Conservation (phyloP, 2,797 vertebrate species). For the Phrynocephalus forsythii region DNA sequence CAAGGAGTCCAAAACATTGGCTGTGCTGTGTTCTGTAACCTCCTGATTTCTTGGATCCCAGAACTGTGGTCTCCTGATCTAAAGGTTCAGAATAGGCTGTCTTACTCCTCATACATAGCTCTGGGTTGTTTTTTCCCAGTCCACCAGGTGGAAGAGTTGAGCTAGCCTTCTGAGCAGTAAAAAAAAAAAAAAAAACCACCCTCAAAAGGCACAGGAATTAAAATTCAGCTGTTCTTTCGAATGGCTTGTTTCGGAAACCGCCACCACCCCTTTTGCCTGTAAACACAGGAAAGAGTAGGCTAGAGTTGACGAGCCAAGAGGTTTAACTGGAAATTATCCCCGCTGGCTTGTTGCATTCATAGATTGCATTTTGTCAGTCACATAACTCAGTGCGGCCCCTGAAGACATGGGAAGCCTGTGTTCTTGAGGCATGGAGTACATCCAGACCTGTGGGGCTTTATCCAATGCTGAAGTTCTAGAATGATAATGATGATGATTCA, state of each 20-base stretch:
- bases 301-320: neutral
- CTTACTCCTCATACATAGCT: neutral
- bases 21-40: too few relatives aligned
- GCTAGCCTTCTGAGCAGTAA: neutral
- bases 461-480: too few relatives aligned
- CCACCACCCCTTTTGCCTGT: neutral
- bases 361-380: neutral
- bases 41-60: too few relatives aligned
- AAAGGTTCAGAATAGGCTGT: neutral
- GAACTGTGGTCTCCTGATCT: too few relatives aligned
- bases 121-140: neutral
- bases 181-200: too few relatives aligned
- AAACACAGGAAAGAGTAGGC: neutral
- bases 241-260: neutral
- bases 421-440: neutral
- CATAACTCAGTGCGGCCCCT: neutral
- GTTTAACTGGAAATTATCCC: neutral
- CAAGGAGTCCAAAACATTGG: neutral
- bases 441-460: too few relatives aligned
- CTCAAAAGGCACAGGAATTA: neutral
- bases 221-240: neutral
- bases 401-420: too few relatives aligned
- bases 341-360: neutral
- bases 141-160: conserved; percentile 19
- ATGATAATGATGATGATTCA: too few relatives aligned